A percentile compares a stretch with the other conserved stretches of the same genome.
Conservation (phyloP, 2,888 invertebrate species). For the Phyllotreta cruciferae region DNA sequence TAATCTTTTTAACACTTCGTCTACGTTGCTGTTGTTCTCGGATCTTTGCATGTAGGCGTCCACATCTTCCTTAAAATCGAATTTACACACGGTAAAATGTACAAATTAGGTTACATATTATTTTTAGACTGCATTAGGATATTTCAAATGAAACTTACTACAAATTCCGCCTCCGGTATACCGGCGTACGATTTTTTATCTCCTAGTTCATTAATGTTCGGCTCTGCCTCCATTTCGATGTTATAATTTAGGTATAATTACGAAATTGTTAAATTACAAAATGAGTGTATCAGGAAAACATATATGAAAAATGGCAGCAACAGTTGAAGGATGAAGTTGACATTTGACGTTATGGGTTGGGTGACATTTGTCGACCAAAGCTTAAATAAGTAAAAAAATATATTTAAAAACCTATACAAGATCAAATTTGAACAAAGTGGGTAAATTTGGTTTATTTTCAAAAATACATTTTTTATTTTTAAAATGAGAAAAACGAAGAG, state of each 20-base stretch:
- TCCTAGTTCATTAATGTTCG: slow-evolving; percentile 47
- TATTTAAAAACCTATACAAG: too few species aligned
- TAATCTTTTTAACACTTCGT: slow-evolving; percentile 82
- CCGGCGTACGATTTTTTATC: slow-evolving; percentile 75
- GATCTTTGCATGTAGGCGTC: slow-evolving; percentile 87
- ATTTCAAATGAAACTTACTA: slow-evolving; percentile 67
- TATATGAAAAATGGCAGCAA: too few species aligned
- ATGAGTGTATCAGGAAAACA: too few species aligned
- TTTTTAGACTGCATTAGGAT: slow-evolving; percentile 36
- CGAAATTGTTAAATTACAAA: neutral
- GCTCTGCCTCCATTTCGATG: slow-evolving; percentile 27
- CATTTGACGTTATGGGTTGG: too few species aligned
- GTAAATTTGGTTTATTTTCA: too few species aligned
- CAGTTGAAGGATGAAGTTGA: too few species aligned
- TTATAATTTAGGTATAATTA: slow-evolving; percentile 8
- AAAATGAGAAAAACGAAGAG: too few species aligned
- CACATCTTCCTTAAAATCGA: slow-evolving; percentile 82
- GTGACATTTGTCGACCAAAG: too few species aligned
- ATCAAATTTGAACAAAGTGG: too few species aligned
- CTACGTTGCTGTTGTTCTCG: slow-evolving; percentile 83
- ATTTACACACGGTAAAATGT: slow-evolving; percentile 38
- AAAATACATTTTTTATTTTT: too few species aligned
- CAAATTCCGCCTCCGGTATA: slow-evolving; percentile 87
- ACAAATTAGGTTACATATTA: slow-evolving; percentile 30
- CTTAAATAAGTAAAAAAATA: too few species aligned